Base-by-base conservation (phyloP, 2,888 invertebrate genomes). In the Heliconius sara region DNA sequence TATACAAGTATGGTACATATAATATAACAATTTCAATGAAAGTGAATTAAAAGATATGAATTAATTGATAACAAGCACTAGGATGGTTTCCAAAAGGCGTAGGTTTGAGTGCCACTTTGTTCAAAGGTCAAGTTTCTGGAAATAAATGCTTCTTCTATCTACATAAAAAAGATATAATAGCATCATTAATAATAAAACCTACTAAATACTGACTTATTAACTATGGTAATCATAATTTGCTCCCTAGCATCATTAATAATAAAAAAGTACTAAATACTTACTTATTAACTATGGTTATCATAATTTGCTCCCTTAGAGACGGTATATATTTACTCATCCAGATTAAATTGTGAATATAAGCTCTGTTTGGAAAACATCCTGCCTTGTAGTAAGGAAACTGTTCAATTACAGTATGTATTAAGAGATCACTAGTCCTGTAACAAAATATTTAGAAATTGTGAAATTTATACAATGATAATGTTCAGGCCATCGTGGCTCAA, bases 381-480 rank as follows among this genome's bases (percentile, higher is more conserved):
- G 96, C 96, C 86, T 96, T 97, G 88, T 96, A 96, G 89, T 98
- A 99, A 0, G 99, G 99, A 91, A 97, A 98, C 73, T 96, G 93
- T 5, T 95, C 94, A 78, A 95, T 93, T 27, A 98, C 91, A 19
- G 96, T 94, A 72, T 97, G 96, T 84, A 97, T 88, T 27, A 98
- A 90, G 34, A 97, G 90, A 82, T 97, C 96, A 85, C 96, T 96
- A 39, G 97, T 96, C 97, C 98, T 98, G 91, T 92, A 93, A 85
- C 19, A 73, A 47, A 78, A 79, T 30, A 16, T 47, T 52, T n/a
- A 65, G 9, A 10, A 60, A 60, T n/a, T 60, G 19, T 5, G 6
- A 19, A 52, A 52, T 52, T 19, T 52, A 52, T 52, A 43, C 3
- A 43, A 43, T 43, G 43, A 43, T 43, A 43, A 13, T 43, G 3